phyloP scores from a whole-genome alignment of 2,797 vertebrate species.

The Emydoidea blandingii region DNA sequence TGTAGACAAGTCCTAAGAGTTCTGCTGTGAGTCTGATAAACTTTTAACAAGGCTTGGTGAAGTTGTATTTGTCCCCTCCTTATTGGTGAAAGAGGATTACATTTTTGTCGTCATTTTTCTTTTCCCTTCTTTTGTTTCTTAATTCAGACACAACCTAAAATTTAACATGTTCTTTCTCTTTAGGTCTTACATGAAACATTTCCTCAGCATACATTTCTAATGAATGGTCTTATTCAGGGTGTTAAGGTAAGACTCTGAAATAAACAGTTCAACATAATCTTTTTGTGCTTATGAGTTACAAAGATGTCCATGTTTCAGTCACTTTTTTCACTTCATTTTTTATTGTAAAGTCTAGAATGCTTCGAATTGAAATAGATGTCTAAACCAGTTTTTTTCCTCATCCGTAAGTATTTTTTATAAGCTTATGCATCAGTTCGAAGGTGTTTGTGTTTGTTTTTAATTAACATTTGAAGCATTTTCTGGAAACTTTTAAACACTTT shows the following conservation, averaged over 20 bases:
- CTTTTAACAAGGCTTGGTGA: neutral
- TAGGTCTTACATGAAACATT: slow-evolving; percentile 92
- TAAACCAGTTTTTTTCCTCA: neutral
- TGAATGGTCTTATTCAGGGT: slow-evolving; percentile 93
- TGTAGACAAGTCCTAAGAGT: too few relatives aligned
- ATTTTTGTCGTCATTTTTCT: neutral
- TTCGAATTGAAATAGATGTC: neutral
- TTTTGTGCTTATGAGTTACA: neutral
- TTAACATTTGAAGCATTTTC: neutral
- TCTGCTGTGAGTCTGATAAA: neutral
- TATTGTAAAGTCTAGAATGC: neutral
- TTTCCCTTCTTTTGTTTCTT: neutral
- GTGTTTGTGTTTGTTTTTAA: neutral
- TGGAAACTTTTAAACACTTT: neutral
- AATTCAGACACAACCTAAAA: neutral
- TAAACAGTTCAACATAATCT: neutral
- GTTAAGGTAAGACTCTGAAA: slow-evolving; percentile 86
- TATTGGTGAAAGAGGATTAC: neutral
- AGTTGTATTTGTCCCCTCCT: neutral
- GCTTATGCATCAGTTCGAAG: neutral
- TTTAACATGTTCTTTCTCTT: neutral
- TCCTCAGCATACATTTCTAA: slow-evolving; percentile 90
- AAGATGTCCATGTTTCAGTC: neutral
- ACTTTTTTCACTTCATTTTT: neutral
- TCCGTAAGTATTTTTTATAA: neutral